Conservation (phyloP, 2,797 vertebrate genomes). For the Pantherophis vulpinus region DNA sequence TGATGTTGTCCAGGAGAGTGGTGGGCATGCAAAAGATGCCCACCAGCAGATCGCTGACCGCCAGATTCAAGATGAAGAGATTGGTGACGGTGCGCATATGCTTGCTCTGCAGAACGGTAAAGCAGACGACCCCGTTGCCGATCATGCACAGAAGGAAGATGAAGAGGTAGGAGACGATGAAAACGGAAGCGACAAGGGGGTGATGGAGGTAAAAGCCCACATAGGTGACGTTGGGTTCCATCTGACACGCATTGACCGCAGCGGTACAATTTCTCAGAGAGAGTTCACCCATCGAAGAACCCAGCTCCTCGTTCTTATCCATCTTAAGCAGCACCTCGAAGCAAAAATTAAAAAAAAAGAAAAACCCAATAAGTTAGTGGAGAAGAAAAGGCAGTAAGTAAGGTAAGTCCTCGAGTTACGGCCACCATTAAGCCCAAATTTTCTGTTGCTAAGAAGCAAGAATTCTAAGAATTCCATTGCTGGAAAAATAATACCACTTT, state of each 20-base stretch:
- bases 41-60: constrained; percentile 88
- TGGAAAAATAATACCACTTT: too few species aligned
- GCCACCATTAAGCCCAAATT: too few species aligned
- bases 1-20: constrained; percentile 90
- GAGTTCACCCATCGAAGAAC: constrained; percentile 71
- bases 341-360: constrained; percentile 9
- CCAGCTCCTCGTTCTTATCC: constrained; percentile 66
- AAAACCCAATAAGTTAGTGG: neutral
- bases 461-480: too few species aligned
- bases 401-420: too few species aligned
- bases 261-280: constrained; percentile 36
- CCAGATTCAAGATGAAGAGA: constrained; percentile 90
- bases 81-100: constrained; percentile 91
- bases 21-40: constrained; percentile 97
- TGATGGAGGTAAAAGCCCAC: constrained; percentile 89
- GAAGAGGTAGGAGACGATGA: constrained; percentile 86
- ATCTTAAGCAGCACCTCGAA: constrained; percentile 70
- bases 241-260: constrained; percentile 50
- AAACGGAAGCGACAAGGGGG: constrained; percentile 78
- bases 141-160: constrained; percentile 91
- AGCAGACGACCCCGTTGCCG: constrained; percentile 87
- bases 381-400: neutral
- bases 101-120: constrained; percentile 81
- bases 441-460: too few species aligned
- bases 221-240: constrained; percentile 78